phyloP scores from a whole-genome alignment of 2,113 vertebrate species.

The Lepidothrix coronata region DNA sequence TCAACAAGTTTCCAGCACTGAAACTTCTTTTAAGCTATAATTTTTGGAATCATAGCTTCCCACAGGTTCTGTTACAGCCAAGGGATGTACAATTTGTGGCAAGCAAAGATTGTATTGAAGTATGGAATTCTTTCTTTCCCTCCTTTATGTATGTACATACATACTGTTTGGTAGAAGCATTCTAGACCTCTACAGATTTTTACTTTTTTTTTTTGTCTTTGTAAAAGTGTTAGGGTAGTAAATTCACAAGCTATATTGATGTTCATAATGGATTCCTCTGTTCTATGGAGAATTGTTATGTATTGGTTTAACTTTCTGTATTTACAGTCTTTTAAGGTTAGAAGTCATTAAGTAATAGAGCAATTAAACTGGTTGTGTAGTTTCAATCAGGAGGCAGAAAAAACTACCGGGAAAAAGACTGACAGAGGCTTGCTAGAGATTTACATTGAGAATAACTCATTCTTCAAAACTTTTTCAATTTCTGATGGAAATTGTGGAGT shows the following conservation, averaged over 20 bases:
- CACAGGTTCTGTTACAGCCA: neutral
- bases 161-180: neutral
- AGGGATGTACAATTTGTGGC: neutral
- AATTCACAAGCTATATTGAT: neutral
- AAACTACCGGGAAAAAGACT: slow-evolving; percentile 27
- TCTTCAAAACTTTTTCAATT: slow-evolving; percentile 74
- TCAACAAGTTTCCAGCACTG: neutral
- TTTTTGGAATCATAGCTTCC: neutral
- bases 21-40: neutral
- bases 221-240: neutral
- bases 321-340: slow-evolving; percentile 60
- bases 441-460: slow-evolving; percentile 72
- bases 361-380: slow-evolving; percentile 61
- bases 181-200: neutral
- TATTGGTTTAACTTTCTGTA: slow-evolving; percentile 38
- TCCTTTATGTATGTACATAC: neutral
- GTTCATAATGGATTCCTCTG: neutral
- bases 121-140: neutral
- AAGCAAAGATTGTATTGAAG: neutral
- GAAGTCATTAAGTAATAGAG: slow-evolving; percentile 47
- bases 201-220: neutral
- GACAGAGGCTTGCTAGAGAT: slow-evolving; percentile 70
- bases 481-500: slow-evolving; percentile 61
- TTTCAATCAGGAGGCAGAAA: slow-evolving; percentile 46
- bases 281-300: neutral